A percentile compares a stretch with the other conserved stretches of the same genome.
Conservation (phyloP, 2,888 invertebrate species). For the Lycophotia porphyrea region DNA sequence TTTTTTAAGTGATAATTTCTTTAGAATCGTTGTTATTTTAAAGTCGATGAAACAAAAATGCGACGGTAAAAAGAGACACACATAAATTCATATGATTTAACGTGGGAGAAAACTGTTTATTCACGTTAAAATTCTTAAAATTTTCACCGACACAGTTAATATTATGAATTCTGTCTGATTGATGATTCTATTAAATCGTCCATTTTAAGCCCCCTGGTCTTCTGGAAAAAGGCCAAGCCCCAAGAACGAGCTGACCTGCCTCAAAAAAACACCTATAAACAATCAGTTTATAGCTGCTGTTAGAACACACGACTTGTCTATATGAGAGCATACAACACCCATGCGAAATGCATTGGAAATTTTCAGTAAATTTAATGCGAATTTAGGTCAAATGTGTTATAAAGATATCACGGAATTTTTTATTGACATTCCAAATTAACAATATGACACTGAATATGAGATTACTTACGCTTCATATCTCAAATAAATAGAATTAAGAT, state of each 20-base stretch:
- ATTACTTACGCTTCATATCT: conserved; percentile 27
- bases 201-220: too few relatives aligned
- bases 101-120: too few relatives aligned
- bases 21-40: too few relatives aligned
- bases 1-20: too few relatives aligned
- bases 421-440: conserved; percentile 22
- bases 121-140: neutral
- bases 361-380: neutral
- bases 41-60: too few relatives aligned
- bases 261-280: neutral
- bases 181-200: too few relatives aligned
- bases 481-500: conserved; percentile 34
- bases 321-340: neutral
- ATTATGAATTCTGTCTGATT: too few relatives aligned
- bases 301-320: neutral
- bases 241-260: too few relatives aligned
- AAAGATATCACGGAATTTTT: neutral
- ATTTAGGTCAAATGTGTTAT: conserved; percentile 17
- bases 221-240: neutral
- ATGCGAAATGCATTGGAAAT: neutral
- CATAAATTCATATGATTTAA: too few relatives aligned
- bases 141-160: too few relatives aligned
- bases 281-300: neutral
- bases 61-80: too few relatives aligned
- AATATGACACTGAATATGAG: conserved; percentile 8